Base-by-base conservation (phyloP, 2,888 invertebrate species). In the Brachylomia viminalis region DNA sequence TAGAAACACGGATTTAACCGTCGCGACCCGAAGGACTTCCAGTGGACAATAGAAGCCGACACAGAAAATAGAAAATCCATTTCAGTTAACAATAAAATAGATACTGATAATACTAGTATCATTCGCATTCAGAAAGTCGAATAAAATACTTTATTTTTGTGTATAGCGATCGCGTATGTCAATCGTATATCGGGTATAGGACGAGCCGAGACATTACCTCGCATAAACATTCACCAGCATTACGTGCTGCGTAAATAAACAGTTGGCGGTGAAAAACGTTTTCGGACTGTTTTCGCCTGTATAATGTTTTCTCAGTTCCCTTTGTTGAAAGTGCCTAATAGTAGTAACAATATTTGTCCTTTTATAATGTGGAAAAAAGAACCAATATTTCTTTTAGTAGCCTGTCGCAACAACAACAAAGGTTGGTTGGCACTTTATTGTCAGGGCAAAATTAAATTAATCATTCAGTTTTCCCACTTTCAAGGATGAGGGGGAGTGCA, bases 111-210 rank as follows among this genome's bases (percentile, higher is more conserved):
- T 11, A 52, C 13, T 23, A 68, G 27, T 59, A 47, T 15, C 17
- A 68, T 59, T 47, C 11, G 38, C 59, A 49, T 69, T 49, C 20
- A 42, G 68, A 45, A 73, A 33, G n/a, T 38, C 4, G 58, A 71
- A 73, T n/a, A 33, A 62, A 38, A 42, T n/a, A 42, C 11, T 11
- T 17, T 66, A 49, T 49, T 42, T 77, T 62, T 58, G 54, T 70
- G 11, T 49, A 42, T 10, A 38, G 33, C 49, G 13, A 42, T 62
- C 20, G n/a, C 30, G 10, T 67, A 47, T 17, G 78, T 49, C 80
- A 83, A 71, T 82, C 66, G 58, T 58, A n/a, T 70, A 59, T 11
- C 42, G 33, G n/a, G 38, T n/a, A n/a, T n/a, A n/a, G n/a, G n/a
- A n/a, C n/a, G n/a, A 62, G 30, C 76, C 1, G 30, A 70, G 54